Conservation (phyloP, 2,888 invertebrate species). For the Drosophila neoperkinsi region DNA sequence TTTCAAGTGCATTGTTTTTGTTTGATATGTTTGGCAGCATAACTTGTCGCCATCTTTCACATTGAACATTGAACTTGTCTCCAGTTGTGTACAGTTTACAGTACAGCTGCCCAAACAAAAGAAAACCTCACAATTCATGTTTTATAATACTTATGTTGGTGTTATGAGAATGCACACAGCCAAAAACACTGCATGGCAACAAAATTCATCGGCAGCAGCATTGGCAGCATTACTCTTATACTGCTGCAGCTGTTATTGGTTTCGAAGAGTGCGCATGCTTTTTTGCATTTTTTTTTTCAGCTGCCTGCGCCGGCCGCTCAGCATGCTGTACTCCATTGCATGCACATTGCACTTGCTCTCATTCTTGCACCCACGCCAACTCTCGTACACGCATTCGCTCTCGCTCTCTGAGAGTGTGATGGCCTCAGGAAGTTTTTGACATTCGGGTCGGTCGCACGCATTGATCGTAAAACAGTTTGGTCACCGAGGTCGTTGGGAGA, state of each 20-base stretch:
- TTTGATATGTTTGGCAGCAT: slow-evolving; percentile 32
- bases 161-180: slow-evolving; percentile 16
- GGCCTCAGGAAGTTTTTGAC: slow-evolving; percentile 48
- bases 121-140: slow-evolving; percentile 22
- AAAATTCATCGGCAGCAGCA: slow-evolving; percentile 26
- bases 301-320: slow-evolving; percentile 33
- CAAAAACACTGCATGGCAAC: slow-evolving; percentile 56
- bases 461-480: slow-evolving; percentile 16
- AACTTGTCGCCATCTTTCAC: slow-evolving; percentile 61
- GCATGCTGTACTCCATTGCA: slow-evolving; percentile 30
- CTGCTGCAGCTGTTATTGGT: slow-evolving; percentile 26
- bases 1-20: slow-evolving; percentile 59
- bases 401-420: slow-evolving; percentile 11
- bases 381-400: slow-evolving; percentile 12
- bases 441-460: slow-evolving; percentile 28
- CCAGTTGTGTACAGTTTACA: slow-evolving; percentile 27
- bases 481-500: neutral
- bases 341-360: neutral
- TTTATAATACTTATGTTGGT: slow-evolving; percentile 33
- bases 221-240: slow-evolving; percentile 41
- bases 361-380: slow-evolving; percentile 26
- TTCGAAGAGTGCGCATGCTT: slow-evolving; percentile 36
- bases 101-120: slow-evolving; percentile 8
- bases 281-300: neutral
- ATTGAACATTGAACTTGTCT: slow-evolving; percentile 59